These are phyloP conservation scores for Dascillus cervinus DNA, from an alignment of 2,888 invertebrate genomes.

Conservation along the genomic window DNA sequence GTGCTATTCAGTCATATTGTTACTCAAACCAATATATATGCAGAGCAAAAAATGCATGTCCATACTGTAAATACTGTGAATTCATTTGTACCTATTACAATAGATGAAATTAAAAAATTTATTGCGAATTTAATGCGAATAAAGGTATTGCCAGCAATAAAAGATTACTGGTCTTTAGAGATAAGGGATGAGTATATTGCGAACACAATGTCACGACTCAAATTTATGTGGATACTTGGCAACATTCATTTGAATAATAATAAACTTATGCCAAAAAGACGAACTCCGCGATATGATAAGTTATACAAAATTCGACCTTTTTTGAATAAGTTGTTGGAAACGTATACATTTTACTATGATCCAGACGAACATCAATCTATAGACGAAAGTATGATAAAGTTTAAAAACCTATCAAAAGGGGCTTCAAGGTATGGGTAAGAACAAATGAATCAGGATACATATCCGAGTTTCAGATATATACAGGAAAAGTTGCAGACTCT, in stretches of 20 bases:
- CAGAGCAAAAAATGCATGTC: constrained; percentile 6
- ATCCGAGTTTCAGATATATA: constrained; percentile 25
- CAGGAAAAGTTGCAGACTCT: constrained; percentile 24
- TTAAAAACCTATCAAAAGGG: constrained; percentile 25
- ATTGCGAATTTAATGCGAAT: no score
- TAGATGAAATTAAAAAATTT: constrained; percentile 3
- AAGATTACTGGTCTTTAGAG: constrained; percentile 20
- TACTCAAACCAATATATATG: constrained; percentile 8
- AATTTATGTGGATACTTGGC: constrained; percentile 12
- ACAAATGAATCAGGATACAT: constrained; percentile 21
- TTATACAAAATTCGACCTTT: constrained; percentile 23
- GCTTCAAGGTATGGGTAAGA: constrained; percentile 24
- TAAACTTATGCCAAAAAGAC: constrained; percentile 11
- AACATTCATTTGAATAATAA: constrained; percentile 24
- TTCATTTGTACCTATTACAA: constrained; percentile 3
- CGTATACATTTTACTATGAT: constrained; percentile 12
- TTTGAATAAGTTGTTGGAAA: constrained; percentile 14
- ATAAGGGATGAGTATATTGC: constrained; percentile 13
- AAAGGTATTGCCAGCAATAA: constrained; percentile 19
- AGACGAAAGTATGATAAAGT: constrained; percentile 25
- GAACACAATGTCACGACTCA: constrained; percentile 12
- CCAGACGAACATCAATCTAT: constrained; percentile 13
- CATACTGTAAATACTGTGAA: constrained; percentile 5
- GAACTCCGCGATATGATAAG: constrained; percentile 18
- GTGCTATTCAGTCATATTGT: constrained; percentile 5